phyloP scores from a whole-genome alignment of 2,888 invertebrate species.

The Cheilosia vernalis region DNA sequence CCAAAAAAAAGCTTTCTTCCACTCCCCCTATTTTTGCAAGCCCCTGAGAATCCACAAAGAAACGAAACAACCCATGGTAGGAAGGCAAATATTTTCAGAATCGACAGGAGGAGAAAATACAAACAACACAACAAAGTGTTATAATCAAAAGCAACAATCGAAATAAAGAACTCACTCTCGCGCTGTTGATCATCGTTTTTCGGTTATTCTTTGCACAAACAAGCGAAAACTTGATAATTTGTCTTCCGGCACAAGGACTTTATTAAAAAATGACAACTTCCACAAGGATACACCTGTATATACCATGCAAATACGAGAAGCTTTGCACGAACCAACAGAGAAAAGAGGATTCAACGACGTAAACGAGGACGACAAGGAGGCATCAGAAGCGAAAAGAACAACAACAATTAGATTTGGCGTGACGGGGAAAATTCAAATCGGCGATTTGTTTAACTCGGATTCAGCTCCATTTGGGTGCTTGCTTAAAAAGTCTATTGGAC shows the following conservation, averaged over 20 bases:
- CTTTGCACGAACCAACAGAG: slow-evolving; percentile 9
- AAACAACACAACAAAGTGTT: background rate
- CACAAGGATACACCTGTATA: slow-evolving; percentile 4
- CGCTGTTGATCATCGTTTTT: slow-evolving; percentile 4
- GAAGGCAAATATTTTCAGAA: too few species aligned
- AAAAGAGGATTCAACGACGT: slow-evolving; percentile 41
- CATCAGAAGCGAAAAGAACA: slow-evolving; percentile 10
- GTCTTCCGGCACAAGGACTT: slow-evolving; percentile 30
- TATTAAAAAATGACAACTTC: background rate
- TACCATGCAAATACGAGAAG: background rate
- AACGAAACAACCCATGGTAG: too few species aligned
- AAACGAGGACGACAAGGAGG: background rate
- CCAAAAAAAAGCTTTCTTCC: too few species aligned
- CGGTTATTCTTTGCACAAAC: slow-evolving; percentile 31
- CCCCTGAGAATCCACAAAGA: too few species aligned
- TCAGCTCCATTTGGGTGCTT: slow-evolving; percentile 45
- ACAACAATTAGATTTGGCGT: slow-evolving; percentile 9
- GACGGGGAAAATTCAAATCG: slow-evolving; percentile 48
- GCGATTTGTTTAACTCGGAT: slow-evolving; percentile 59
- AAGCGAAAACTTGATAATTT: slow-evolving; percentile 47
- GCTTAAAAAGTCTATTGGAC: slow-evolving; percentile 1
- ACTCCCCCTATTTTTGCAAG: too few species aligned
- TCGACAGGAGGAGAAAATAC: background rate
- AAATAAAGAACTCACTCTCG: slow-evolving; percentile 1
- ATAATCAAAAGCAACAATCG: slow-evolving; percentile 10